Base-by-base conservation (phyloP, 2,113 vertebrate species). In the Pampusana beccarii region DNA sequence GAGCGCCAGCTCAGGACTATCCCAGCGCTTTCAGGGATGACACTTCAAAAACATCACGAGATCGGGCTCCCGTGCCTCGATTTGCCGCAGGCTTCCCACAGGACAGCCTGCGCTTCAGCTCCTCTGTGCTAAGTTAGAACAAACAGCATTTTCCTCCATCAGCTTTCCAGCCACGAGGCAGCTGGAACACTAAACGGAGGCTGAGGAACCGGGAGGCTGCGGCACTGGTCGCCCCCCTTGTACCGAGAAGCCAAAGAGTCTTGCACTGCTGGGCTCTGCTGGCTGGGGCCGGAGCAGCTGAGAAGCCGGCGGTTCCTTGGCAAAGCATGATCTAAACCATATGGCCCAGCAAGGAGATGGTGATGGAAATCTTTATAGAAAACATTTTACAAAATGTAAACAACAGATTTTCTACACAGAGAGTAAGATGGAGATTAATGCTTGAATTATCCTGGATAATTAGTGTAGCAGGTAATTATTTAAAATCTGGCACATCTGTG, bases 401-500 rank as follows among this genome's bases (percentile, higher is more conserved):
- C 88, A 96, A 94, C 92, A 77, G 50, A 65, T 89, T 93, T 89
- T 40, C 65, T 89, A 54, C 65, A 62, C 40, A 58, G 83, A 80
- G 53, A 87, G 77, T 20, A 91, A 92, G 92, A 84, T 42, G 25
- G 72, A 96, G 91, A 96, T 94, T 89, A 91, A 95, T 94, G 92
- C 66, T 90, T 75, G 91, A 87, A 82, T 96, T 95, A 91, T 72
- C 31, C 44, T 58, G 77, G 70, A 54, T 95, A 96, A 92, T 97
- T 91, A 96, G 88, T 58, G 50, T 79, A 96, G 88, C 92, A 96
- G 96, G 96, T 97, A 91, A 96, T 94, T 58, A 92, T 91, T 94
- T 94, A 84, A 91, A 92, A 91, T 57, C 78, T 90, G 79, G 80
- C 90, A 80, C 88, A 92, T 95, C 93, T 94, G 88, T 87, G 51